Conservation (phyloP, 2,797 vertebrate species). For the Clarias laeviceps region DNA sequence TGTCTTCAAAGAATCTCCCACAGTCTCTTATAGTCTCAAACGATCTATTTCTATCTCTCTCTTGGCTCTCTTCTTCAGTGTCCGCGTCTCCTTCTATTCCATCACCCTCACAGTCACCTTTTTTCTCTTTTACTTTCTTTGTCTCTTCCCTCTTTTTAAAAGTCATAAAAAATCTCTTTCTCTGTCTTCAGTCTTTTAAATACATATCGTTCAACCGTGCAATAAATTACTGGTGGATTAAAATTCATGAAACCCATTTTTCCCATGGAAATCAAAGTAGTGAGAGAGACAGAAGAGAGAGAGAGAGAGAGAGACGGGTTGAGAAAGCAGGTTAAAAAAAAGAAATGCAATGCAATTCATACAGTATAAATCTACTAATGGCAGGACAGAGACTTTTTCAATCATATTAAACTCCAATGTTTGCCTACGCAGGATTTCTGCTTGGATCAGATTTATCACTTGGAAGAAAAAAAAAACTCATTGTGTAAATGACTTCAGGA, state of each 20-base stretch:
- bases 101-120: conserved; percentile 14
- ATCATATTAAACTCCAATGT: conserved; percentile 66
- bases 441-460: conserved; percentile 38
- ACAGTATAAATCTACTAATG: conserved; percentile 65
- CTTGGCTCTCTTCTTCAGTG: neutral
- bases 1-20: too few species aligned
- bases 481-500: conserved; percentile 23
- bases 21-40: neutral
- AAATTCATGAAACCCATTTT: conserved; percentile 77
- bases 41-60: conserved; percentile 34
- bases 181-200: conserved; percentile 71
- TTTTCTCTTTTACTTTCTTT: conserved; percentile 27
- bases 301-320: neutral
- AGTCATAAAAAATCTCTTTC: neutral
- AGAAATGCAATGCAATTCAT: conserved; percentile 8
- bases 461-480: conserved; percentile 17
- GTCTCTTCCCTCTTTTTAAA: neutral
- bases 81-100: neutral
- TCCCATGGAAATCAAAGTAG: conserved; percentile 35
- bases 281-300: conserved; percentile 53
- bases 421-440: conserved; percentile 59
- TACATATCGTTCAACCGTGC: conserved; percentile 76
- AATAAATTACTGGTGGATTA: conserved; percentile 76
- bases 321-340: neutral
- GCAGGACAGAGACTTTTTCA: conserved; percentile 64